Percentiles rank a stretch among this genome's conserved stretches.
Conservation (phyloP, 2,888 invertebrate species). For the Rhorus exstirpatorius region DNA sequence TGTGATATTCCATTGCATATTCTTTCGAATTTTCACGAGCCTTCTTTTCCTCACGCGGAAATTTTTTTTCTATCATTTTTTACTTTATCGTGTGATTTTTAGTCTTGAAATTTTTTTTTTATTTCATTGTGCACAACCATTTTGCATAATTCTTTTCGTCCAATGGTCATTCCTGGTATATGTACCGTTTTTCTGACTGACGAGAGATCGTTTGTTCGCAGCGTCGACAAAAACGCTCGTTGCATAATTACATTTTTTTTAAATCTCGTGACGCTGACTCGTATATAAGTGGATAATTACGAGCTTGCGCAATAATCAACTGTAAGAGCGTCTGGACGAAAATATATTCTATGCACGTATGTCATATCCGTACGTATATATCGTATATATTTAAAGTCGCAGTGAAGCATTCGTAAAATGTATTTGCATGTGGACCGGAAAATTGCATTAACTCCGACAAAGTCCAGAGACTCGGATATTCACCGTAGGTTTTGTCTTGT, state of each 20-base stretch:
- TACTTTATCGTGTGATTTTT: no score
- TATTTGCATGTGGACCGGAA: conserved; percentile 35
- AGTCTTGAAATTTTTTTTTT: no score
- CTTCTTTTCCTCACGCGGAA: no score
- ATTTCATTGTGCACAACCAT: no score
- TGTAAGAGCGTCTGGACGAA: background rate
- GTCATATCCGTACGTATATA: background rate
- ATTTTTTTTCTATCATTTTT: no score
- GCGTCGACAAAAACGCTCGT: background rate
- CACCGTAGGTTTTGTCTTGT: conserved; percentile 22
- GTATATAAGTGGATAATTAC: conserved; percentile 43
- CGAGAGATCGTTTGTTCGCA: conserved; percentile 9
- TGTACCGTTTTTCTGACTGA: background rate
- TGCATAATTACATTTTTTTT: conserved; percentile 34
- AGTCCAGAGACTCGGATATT: background rate
- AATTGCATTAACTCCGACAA: background rate
- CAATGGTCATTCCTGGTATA: background rate
- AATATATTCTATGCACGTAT: conserved; percentile 22
- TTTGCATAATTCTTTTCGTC: no score
- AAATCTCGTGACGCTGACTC: conserved; percentile 24
- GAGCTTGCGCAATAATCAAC: conserved; percentile 23
- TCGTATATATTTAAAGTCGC: conserved; percentile 7
- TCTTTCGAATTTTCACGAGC: no score
- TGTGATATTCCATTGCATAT: no score
- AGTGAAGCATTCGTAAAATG: background rate